A percentile compares a stretch with the other conserved stretches of the same genome.
phyloP scores from a whole-genome alignment of 2,888 invertebrate species.

The Perdita meconis region DNA sequence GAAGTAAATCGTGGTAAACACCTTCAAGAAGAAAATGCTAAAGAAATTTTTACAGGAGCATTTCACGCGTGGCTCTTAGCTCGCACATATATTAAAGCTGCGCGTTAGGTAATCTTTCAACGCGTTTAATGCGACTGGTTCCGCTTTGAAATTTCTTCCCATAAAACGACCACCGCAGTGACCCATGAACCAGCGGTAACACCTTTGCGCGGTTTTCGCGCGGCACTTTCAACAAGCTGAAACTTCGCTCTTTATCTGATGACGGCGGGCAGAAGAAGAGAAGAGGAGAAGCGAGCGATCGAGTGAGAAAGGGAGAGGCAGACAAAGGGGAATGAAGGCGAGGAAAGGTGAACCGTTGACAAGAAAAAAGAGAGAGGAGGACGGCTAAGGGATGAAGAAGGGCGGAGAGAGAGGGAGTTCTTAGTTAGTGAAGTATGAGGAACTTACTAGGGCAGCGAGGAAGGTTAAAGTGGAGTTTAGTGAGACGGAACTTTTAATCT shows the following conservation, averaged over 20 bases:
- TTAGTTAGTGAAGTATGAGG: constrained; percentile 36
- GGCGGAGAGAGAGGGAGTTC: constrained; percentile 14
- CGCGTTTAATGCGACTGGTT: neutral
- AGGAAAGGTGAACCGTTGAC: constrained; percentile 12
- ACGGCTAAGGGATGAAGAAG: constrained; percentile 9
- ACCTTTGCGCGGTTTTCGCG: constrained; percentile 67
- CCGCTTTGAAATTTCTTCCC: neutral
- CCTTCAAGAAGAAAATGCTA: constrained; percentile 13
- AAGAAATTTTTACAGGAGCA: neutral
- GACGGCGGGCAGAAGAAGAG: constrained; percentile 17
- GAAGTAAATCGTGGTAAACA: constrained; percentile 24
- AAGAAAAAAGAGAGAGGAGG: constrained; percentile 39
- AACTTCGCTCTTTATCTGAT: constrained; percentile 44
- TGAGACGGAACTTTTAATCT: constrained; percentile 75
- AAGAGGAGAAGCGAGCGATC: constrained; percentile 25
- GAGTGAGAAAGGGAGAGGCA: constrained; percentile 44
- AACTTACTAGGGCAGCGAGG: constrained; percentile 17
- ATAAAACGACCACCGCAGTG: neutral
- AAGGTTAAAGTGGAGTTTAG: constrained; percentile 67
- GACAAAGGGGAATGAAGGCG: constrained; percentile 8
- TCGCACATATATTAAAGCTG: constrained; percentile 14
- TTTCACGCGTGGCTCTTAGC: constrained; percentile 21
- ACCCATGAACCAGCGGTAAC: constrained; percentile 62
- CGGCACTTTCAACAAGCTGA: constrained; percentile 54
- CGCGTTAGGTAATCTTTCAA: neutral